phyloP scores from a whole-genome alignment of 2,113 vertebrate genomes.

The Phoxinus phoxinus region DNA sequence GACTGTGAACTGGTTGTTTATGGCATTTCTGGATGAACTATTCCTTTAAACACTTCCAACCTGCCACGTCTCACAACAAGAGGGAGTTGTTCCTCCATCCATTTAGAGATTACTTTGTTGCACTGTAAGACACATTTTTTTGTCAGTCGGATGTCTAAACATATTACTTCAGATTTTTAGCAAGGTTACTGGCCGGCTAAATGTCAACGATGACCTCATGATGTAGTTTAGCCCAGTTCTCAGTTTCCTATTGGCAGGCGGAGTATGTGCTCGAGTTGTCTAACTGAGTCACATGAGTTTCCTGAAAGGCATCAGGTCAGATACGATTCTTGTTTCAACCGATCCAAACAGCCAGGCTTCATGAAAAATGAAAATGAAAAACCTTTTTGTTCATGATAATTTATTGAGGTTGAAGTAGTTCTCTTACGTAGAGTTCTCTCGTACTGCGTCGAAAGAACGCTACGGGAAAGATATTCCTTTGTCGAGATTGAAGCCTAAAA shows the following conservation, averaged over 20 bases:
- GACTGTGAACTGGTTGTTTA: not conserved
- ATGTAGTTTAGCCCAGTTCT: slow-evolving; percentile 33
- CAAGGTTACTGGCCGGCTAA: slow-evolving; percentile 39
- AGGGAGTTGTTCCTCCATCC: slow-evolving; percentile 20
- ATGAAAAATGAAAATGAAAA: not conserved
- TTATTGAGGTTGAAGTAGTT: not conserved
- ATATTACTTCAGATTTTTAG: slow-evolving; percentile 44
- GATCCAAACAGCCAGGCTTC: not conserved
- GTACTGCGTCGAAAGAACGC: too few species aligned
- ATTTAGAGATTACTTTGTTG: slow-evolving; percentile 22
- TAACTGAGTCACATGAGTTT: slow-evolving; percentile 59
- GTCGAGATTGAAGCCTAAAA: too few species aligned
- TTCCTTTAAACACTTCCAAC: slow-evolving; percentile 20
- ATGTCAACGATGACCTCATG: slow-evolving; percentile 56
- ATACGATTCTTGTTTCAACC: slow-evolving; percentile 63
- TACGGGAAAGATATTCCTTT: too few species aligned
- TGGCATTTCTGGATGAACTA: not conserved
- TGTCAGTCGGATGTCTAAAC: slow-evolving; percentile 41
- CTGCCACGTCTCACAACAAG: slow-evolving; percentile 14
- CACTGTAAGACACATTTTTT: not conserved
- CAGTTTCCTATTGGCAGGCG: slow-evolving; percentile 35
- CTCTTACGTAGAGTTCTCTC: too few species aligned
- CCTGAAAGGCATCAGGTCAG: slow-evolving; percentile 50
- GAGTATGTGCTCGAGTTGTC: slow-evolving; percentile 14
- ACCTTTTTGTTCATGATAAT: not conserved